These are phyloP conservation scores for Semibalanus balanoides DNA, from an alignment of 1,140 invertebrate genomes.

Conservation along the genomic window DNA sequence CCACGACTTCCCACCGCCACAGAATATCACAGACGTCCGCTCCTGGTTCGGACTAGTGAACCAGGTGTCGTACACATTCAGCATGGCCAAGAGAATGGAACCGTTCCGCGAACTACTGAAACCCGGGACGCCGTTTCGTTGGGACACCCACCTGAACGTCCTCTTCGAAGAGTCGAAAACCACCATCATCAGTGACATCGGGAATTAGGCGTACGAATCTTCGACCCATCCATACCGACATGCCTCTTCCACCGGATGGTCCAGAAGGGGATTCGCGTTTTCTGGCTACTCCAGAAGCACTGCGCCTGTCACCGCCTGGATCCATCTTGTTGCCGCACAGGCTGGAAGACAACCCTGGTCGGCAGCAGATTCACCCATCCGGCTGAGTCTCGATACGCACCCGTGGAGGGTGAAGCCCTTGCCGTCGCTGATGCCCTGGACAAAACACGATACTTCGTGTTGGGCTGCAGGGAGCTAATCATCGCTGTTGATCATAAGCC, in stretches of 20 bases:
- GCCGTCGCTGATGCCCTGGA: conserved; percentile 9
- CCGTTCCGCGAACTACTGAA: conserved; percentile 1
- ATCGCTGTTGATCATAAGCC: not conserved
- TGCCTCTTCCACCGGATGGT: conserved; percentile 14
- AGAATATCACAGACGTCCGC: conserved; percentile 1
- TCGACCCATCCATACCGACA: conserved; percentile 6
- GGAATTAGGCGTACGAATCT: conserved; percentile 8
- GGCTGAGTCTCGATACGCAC: conserved; percentile 7
- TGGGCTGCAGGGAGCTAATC: conserved; percentile 5
- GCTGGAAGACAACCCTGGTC: conserved; percentile 2
- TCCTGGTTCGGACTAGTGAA: conserved; percentile 6
- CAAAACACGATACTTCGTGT: conserved; percentile 6
- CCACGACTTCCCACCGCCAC: not conserved
- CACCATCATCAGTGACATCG: not conserved
- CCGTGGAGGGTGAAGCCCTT: conserved; percentile 6
- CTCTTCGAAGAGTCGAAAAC: not conserved
- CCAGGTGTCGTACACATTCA: conserved; percentile 1
- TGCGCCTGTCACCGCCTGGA: not conserved
- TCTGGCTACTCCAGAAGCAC: conserved; percentile 9
- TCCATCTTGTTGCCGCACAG: conserved; percentile 5
- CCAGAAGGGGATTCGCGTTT: conserved; percentile 7
- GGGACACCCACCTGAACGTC: not conserved
- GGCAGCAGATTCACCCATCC: conserved; percentile 5
- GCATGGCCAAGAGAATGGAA: not conserved
- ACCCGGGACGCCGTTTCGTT: not conserved